Evolutionary conservation across 2,888 invertebrate genomes (phyloP), one percentile per base, ranked within the genome.

Genomic region (Meteorus colon): DNA sequence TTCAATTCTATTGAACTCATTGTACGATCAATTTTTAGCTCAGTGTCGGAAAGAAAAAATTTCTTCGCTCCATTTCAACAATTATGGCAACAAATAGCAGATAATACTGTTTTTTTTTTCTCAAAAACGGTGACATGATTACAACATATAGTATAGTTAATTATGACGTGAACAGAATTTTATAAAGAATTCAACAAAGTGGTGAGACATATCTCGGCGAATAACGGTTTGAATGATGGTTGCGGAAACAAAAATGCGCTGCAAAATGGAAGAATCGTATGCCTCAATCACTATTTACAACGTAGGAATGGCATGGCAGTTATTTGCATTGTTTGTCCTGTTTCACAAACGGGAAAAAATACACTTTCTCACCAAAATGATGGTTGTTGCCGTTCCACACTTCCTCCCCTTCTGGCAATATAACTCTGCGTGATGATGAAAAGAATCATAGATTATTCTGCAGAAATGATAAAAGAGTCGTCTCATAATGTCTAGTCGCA

Each of bases 401-500:
- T 55, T 37, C 55, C 60, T 60, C 45, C 24, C 48, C 4, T 71
- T 63, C 31, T 37, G 27, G 34, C 27, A 4, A 51, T 67, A 67
- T 24, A 48, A 67, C 63, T 62, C 51, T 67, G 27, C 14, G 27
- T 66, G 6, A 55, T 31, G 34, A 62, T 51, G 24, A 66, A 70
- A 66, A 66, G 73, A 71, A 76, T 81, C 84, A 95, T 90, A 95
- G 92, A 89, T 94, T 91, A 87, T 95, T 94, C 90, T 98, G 97
- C 82, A 99, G 91, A 90, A 98, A 98, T 82, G 96, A 96, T 76
- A 99, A 91, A 77, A 99, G 91, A 69, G 96, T 96, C 8, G 98
- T 97, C 90, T 99, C 98, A 90, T 98, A 98, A 90, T 99, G 98
- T 90, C 97, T 97, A 84, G 96, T 97, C 45, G 97, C 96, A 90